Conservation (phyloP, 2,113 vertebrate species). For the Rhea americana region DNA sequence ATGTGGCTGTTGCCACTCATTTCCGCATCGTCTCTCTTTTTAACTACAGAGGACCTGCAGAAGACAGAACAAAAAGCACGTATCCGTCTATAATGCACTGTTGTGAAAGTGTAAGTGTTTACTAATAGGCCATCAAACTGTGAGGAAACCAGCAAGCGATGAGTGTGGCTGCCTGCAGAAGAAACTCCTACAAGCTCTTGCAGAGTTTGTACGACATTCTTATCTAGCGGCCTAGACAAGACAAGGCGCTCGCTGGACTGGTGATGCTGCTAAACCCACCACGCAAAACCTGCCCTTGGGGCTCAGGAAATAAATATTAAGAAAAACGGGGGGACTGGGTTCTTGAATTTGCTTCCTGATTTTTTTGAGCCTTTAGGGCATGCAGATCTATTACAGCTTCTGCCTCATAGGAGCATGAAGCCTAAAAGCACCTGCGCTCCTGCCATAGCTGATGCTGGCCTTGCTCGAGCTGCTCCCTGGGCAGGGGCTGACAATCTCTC, state of each 20-base stretch:
- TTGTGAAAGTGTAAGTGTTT: neutral
- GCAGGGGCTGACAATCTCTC: neutral
- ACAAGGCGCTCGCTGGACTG: rapidly evolving
- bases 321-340: neutral
- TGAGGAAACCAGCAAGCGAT: neutral
- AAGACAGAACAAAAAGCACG: neutral
- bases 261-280: rapidly evolving
- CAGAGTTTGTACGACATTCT: neutral
- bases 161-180: rapidly evolving
- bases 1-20: conserved; percentile 14
- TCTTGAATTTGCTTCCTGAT: neutral
- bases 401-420: neutral
- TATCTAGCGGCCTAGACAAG: neutral
- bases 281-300: neutral
- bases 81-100: neutral
- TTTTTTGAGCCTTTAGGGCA: neutral
- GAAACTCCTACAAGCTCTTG: neutral
- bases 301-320: neutral
- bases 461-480: neutral
- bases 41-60: neutral
- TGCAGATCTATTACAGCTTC: neutral
- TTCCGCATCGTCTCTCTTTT: neutral
- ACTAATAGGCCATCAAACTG: neutral
- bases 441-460: neutral
- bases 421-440: neutral